Evolutionary conservation across 2,797 vertebrate species (phyloP), one percentile per base, ranked within the genome.

Genomic region (Anguilla megastoma): DNA sequence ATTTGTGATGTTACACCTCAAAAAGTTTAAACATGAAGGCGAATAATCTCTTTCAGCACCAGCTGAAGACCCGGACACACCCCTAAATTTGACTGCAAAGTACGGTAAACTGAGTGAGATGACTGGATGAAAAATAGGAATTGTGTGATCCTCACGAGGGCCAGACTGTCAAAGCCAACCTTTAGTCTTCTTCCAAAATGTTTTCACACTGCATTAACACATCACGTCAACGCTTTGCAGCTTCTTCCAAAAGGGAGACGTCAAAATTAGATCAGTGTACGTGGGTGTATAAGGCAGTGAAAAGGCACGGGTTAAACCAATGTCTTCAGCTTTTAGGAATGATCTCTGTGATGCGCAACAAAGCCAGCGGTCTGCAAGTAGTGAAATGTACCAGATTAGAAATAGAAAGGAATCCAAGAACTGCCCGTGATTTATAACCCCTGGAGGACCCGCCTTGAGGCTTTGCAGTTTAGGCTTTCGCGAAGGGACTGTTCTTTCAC

Each of bases 401-500:
- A 89, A 89, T 82, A 85, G 88, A 82, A 58, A 33, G 14, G 84
- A 80, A 85, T 18, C 84, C 41, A 82, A 54, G 18, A 69, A 85
- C 66, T 82, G 85, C 83, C 69, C 85, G 87, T 89, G 89, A 88
- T 89, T 86, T 86, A 86, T 89, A 88, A 87, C 54, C 52, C 84
- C 54, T 18, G 45, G 80, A 86, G 79, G 76, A 66, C 66, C 18
- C 54, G 45, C 80, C 80, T 69, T 36, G 63, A 36, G 41, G 80
- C 48, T 71, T 58, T 85, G 41, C 86, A 71, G 16, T 27, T 6
- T 56, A 88, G 41, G 36, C 5, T 14, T 36, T 3, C 79, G 80
- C 56, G 80, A 36, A 8, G 18, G 69, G 36, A 2, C 66, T 33
- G 56, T 66, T 89, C 76, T 54, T 45, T 4, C 27, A 52, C 2